Evolutionary conservation across 2,113 vertebrate species (phyloP).

Genomic region (Maccullochella peelii): DNA sequence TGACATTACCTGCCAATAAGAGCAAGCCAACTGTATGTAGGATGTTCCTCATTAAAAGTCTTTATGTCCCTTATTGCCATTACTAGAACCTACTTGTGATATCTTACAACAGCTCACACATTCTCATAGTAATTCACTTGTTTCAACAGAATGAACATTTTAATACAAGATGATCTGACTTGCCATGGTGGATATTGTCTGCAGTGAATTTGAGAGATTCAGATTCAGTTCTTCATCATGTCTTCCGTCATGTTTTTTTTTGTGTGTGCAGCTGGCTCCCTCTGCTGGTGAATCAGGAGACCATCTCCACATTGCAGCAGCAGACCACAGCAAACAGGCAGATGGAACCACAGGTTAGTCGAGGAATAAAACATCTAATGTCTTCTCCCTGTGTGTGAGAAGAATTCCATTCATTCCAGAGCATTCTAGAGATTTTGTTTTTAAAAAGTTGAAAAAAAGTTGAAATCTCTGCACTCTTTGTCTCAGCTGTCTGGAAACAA

Average conservation of each 20-base stretch:
- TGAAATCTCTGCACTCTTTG: background rate
- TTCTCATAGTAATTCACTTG: background rate
- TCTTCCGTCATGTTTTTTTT: background rate
- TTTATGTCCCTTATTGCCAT: background rate
- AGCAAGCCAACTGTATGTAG: background rate
- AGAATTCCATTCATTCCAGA: too few species aligned
- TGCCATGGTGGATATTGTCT: background rate
- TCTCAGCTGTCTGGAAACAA: background rate
- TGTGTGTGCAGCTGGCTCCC: conserved; percentile 82
- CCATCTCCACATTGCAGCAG: conserved; percentile 67
- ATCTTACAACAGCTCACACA: background rate
- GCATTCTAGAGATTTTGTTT: too few species aligned
- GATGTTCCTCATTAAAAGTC: background rate
- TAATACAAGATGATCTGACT: background rate
- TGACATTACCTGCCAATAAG: background rate
- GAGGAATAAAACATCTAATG: background rate
- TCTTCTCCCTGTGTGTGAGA: background rate
- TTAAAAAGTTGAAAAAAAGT: background rate
- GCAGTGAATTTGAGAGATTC: background rate
- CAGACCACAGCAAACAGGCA: conserved; percentile 78
- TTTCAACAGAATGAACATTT: background rate
- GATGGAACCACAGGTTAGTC: conserved; percentile 82
- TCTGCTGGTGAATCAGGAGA: conserved; percentile 84
- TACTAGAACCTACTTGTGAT: background rate
- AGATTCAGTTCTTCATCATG: background rate